Base-by-base conservation (phyloP, 2,888 invertebrate species). In the Chrysolina haemoptera region DNA sequence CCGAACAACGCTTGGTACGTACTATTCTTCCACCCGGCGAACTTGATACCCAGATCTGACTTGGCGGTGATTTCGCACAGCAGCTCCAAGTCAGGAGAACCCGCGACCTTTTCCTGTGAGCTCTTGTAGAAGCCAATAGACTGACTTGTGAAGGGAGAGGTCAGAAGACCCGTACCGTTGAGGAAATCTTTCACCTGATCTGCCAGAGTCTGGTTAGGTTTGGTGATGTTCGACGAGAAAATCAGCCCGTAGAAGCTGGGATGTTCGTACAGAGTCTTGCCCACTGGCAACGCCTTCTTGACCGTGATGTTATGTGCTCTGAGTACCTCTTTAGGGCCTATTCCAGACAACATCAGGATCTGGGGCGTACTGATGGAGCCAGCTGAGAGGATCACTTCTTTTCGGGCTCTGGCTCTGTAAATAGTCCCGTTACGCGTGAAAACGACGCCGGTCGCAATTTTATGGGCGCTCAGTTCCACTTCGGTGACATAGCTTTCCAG, bases 321-420 rank as follows among this genome's bases (percentile, higher is more conserved):
- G 5, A 94, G 87, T 82, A 94, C 91, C 0, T 90, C 87, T 27
- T 85, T 87, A 0, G 94, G 94, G 0, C 94, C 94, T 46, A 96
- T 89, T 10, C 96, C 96, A 0, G 96, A 96, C 14, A 96, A 86
- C 94, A 96, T 93, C 63, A 97, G 86, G 12, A 96, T 86, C 85
- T 96, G 96, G 0, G 96, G 95, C 0, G 95, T 94, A 75, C 94
- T 94, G 35, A 96, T 92, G 0, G 93, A 89, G 6, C 96, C 96
- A 0, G 95, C 95, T 11, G 93, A 91, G n/a, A 96, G 86, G 68
- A 96, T 91, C 0, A 96, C 90, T 87, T 95, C 96, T 78, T 92
- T 94, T 8, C 89, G 90, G 5, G 94, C 94, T 10, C 87, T 85
- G 0, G 89, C 89, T 12, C 85, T 80, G 74, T 87, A 91, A 78